A percentile compares a stretch with the other conserved stretches of the same genome.
These are phyloP conservation scores for Creontiades dilutus DNA, from an alignment of 2,888 invertebrate species.

Conservation along the genomic window DNA sequence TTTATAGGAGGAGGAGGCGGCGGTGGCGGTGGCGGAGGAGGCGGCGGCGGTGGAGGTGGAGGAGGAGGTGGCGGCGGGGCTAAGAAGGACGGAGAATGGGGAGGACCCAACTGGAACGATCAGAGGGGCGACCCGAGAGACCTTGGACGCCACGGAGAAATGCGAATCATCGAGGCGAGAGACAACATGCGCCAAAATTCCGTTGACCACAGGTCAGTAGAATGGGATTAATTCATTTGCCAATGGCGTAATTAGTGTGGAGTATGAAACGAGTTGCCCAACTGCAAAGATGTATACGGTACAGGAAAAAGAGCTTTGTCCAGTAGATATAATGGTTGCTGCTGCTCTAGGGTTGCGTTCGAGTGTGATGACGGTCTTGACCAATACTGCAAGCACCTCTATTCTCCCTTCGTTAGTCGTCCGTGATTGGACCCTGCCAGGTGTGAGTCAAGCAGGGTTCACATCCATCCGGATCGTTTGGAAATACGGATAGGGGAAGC, in stretches of 20 bases:
- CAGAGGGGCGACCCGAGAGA: slow-evolving; percentile 80
- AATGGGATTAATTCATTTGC: slow-evolving; percentile 47
- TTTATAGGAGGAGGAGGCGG: slow-evolving; percentile 35
- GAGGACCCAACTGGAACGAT: slow-evolving; percentile 79
- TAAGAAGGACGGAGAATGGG: slow-evolving; percentile 83
- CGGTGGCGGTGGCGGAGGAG: slow-evolving; percentile 64
- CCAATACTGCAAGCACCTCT: no score
- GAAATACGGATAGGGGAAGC: no score
- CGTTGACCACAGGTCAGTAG: slow-evolving; percentile 78
- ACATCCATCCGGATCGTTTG: no score
- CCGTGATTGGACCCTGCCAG: no score
- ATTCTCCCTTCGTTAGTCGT: no score
- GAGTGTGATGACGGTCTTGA: no score
- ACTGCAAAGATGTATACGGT: no score
- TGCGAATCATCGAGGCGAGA: slow-evolving; percentile 79
- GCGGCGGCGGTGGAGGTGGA: slow-evolving; percentile 67
- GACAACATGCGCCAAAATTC: slow-evolving; percentile 78
- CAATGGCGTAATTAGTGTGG: not conserved
- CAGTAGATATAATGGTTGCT: no score
- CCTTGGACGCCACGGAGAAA: slow-evolving; percentile 79
- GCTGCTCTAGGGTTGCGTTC: no score
- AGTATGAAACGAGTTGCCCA: no score
- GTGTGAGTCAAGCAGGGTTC: no score
- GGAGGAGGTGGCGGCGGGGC: slow-evolving; percentile 76
- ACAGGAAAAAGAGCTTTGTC: no score